Conservation (phyloP, 1,140 invertebrate genomes). For the Anagrus nilaparvatae region DNA sequence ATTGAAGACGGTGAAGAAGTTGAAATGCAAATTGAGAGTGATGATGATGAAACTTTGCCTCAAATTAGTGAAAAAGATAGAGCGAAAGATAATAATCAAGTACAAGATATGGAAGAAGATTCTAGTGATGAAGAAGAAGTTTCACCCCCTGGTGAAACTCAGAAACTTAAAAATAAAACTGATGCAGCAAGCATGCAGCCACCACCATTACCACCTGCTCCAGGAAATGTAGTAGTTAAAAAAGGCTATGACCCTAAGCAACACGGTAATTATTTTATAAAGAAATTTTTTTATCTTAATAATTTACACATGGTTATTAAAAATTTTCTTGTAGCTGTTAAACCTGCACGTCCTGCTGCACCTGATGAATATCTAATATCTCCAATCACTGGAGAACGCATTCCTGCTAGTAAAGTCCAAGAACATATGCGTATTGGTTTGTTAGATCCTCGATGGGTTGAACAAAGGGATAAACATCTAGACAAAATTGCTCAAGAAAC, state of each 20-base stretch:
- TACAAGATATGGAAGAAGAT: slow-evolving; percentile 87
- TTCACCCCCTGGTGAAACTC: slow-evolving; percentile 31
- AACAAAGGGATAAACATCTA: slow-evolving; percentile 84
- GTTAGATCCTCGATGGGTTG: slow-evolving; percentile 95
- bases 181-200: slow-evolving; percentile 44
- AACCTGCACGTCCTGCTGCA: slow-evolving; percentile 46
- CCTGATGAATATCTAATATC: slow-evolving; percentile 92
- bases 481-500: slow-evolving; percentile 80
- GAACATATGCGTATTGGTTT: slow-evolving; percentile 97
- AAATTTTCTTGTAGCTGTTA: slow-evolving; percentile 36
- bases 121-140: slow-evolving; percentile 64
- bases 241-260: slow-evolving; percentile 96
- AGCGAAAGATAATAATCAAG: slow-evolving; percentile 55
- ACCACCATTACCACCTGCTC: slow-evolving; percentile 71
- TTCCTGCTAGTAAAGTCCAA: slow-evolving; percentile 92
- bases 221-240: slow-evolving; percentile 91
- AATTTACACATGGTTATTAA: slow-evolving; percentile 1
- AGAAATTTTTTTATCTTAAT: not conserved
- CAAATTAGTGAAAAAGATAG: slow-evolving; percentile 49
- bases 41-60: slow-evolving; percentile 60
- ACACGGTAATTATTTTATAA: slow-evolving; percentile 30
- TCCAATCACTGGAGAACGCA: slow-evolving; percentile 94
- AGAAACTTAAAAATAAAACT: slow-evolving; percentile 41
- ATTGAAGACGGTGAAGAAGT: slow-evolving; percentile 56
- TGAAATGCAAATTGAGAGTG: slow-evolving; percentile 68